phyloP scores from a whole-genome alignment of 2,797 vertebrate genomes.

The Poeciliopsis gracilis region DNA sequence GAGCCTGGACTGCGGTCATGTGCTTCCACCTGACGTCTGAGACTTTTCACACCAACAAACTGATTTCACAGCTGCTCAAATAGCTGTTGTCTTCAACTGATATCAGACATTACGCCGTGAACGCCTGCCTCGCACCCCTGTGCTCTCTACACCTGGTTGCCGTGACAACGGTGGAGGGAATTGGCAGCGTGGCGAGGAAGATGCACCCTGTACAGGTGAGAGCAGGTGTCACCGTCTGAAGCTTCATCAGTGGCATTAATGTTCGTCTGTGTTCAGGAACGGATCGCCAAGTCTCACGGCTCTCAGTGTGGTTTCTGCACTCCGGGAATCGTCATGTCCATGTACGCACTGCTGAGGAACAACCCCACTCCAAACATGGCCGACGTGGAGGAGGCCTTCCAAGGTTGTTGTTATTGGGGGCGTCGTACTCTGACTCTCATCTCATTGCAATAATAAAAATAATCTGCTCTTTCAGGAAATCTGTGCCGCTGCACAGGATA shows the following conservation, averaged over 20 bases:
- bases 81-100: conserved; percentile 24
- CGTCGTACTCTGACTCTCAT: no score
- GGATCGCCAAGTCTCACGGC: conserved; percentile 91
- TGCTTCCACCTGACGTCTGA: conserved; percentile 23
- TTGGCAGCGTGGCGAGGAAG: conserved; percentile 75
- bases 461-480: conserved; percentile 80
- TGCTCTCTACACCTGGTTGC: conserved; percentile 90
- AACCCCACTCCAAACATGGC: conserved; percentile 81
- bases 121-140: conserved; percentile 91
- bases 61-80: conserved; percentile 8
- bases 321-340: conserved; percentile 96
- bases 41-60: background rate
- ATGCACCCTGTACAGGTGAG: conserved; percentile 76
- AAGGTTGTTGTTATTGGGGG: conserved; percentile 76
- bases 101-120: conserved; percentile 85
- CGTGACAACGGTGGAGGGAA: conserved; percentile 79
- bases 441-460: background rate
- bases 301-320: conserved; percentile 98
- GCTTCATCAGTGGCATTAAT: background rate
- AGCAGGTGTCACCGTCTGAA: no score
- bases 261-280: conserved; percentile 78
- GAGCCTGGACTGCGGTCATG: conserved; percentile 21
- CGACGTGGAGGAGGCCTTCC: conserved; percentile 90
- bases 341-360: conserved; percentile 91
- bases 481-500: conserved; percentile 94